Base-by-base conservation (phyloP, 2,888 invertebrate species). In the Patella pellucida region DNA sequence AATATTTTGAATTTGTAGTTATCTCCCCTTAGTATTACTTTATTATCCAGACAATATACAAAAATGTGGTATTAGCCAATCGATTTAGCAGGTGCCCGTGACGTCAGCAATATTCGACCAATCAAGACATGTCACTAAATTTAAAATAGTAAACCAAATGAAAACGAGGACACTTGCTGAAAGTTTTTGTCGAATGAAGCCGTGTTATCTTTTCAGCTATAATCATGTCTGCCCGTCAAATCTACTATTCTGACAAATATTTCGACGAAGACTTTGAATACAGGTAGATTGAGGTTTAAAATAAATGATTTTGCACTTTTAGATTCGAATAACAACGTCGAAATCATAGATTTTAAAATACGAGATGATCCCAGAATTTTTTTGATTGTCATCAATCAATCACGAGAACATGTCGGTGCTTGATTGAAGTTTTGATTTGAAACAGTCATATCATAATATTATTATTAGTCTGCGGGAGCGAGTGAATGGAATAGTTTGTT, bases 201-300 rank as follows among this genome's bases (percentile, higher is more conserved):
- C 9, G 41, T 41, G 41, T 41, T 41, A 5, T 1, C 9, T 41
- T 41, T 41, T 41, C 9, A 7, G 7, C 41, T 41, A 19, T 84
- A 85, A 72, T 67, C 72, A 84, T 85, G 88, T 79, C 95, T 56
- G 62, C 3, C 62, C 94, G 95, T 91, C 95, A 95, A 82, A 97
- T 97, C 86, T 97, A 95, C 89, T 97, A 97, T 91, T 97, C 97
- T 0, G 96, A 96, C 83, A 97, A 97, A 93, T 97, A 97, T 91
- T 95, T 94, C 87, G 97, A 97, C 88, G 96, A 96, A 79, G 93
- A 95, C 84, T 96, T 94, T 89, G 97, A 97, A 92, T 97, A 97
- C 93, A 95, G 97, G 97, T 97, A 93, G 91, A 92, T 69, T 19
- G 0, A 72, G 19, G 51, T 41, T 52, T 23, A 41, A 52, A 15